Evolutionary conservation across 2,888 invertebrate genomes (phyloP), one percentile per base, ranked within the genome.

Genomic region (Ennomos erosarius): DNA sequence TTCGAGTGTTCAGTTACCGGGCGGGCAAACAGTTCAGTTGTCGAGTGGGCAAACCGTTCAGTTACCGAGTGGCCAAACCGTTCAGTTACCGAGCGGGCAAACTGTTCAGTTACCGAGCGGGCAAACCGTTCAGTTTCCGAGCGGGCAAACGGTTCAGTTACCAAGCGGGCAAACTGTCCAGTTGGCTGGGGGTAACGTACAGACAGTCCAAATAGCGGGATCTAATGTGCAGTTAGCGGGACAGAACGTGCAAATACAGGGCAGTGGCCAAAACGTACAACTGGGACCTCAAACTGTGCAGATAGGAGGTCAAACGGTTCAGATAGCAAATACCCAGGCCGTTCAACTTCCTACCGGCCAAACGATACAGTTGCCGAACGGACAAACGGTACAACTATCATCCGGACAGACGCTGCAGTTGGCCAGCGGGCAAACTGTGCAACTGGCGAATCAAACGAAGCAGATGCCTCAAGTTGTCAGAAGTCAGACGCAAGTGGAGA

Each of bases 351-450:
- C 83, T 1, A 82, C 85, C 51, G 88, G 88, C 0, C 87, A 84
- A 61, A 84, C 82, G 11, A 81, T 87, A 59, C 92, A 86, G 69
- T 67, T 91, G 38, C 87, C 86, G 10, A 87, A 93, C 55, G 90
- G 94, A 35, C 85, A 94, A 59, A 93, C 93, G 0, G 81, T 88
- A 10, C 89, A 89, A 62, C 62, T 89, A 42, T 74, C 86, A 39
- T 86, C 88, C 56, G 87, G 84, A 5, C 87, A 84, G 61, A 88
- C 81, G 48, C 81, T 85, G 16, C 90, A 83, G 70, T 68, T 90
- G 65, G 79, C 84, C 3, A 82, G 81, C 66, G 89, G 83, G 46
- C 90, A 85, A 59, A 85, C 82, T 26, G 82, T 87, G 62, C 92
- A 86, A 70, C 67, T 91, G 43, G 87, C 86, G n/a, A 87, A 83